phyloP scores from a whole-genome alignment of 2,113 vertebrate genomes.

The Xenopus borealis region DNA sequence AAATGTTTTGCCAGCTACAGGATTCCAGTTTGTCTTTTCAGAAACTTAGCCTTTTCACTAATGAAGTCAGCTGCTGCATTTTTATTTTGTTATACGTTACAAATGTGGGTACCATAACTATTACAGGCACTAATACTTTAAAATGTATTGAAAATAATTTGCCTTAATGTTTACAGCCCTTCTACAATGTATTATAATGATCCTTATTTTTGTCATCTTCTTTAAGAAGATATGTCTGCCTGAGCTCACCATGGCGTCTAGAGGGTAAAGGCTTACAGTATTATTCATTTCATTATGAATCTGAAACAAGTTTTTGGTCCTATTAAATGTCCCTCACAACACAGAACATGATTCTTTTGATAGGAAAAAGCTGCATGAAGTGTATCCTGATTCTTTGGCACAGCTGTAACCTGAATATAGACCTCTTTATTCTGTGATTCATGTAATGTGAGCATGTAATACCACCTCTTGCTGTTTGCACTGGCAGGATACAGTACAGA shows the following conservation, averaged over 20 bases:
- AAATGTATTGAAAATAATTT: constrained; percentile 29
- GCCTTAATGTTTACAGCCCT: background rate
- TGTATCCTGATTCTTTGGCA: constrained; percentile 15
- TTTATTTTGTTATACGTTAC: constrained; percentile 5
- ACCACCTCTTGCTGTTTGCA: constrained; percentile 4
- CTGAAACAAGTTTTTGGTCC: constrained; percentile 6
- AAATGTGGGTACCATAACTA: constrained; percentile 29
- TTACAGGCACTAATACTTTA: constrained; percentile 20
- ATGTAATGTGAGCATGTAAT: background rate
- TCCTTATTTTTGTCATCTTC: background rate
- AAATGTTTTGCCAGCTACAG: constrained; percentile 34
- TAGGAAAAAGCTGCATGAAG: constrained; percentile 33
- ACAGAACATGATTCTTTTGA: constrained; percentile 17
- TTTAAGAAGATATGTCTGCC: constrained; percentile 9
- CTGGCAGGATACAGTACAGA: background rate
- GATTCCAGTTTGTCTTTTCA: constrained; percentile 31
- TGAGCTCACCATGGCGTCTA: constrained; percentile 25
- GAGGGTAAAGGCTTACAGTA: background rate
- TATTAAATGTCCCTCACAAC: background rate
- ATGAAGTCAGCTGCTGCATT: constrained; percentile 27
- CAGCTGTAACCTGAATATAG: constrained; percentile 5
- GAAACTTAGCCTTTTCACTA: constrained; percentile 28
- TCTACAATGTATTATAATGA: background rate
- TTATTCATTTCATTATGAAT: constrained; percentile 7
- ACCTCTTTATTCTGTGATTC: constrained; percentile 13